Base-by-base conservation (phyloP, 2,113 vertebrate genomes). In the Neomonachus schauinslandi region DNA sequence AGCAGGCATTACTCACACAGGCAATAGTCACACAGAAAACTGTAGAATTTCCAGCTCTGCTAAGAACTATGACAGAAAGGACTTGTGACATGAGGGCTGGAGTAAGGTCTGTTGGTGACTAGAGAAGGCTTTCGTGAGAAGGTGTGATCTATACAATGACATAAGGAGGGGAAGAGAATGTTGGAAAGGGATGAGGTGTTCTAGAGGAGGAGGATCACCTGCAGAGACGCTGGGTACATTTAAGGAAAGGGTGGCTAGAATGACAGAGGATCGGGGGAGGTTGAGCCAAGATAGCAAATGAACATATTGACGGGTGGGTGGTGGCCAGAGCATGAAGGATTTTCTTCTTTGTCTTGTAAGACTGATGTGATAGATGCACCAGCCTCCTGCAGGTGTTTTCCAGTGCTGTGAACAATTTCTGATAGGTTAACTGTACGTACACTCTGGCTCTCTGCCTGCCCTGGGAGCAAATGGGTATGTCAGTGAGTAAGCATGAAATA, bases 351-450 rank as follows among this genome's bases (percentile, higher is more conserved):
- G 1, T 28, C n/a, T 57, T 4, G n/a, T 33, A 1, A 21, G 57
- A 14, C 49, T 3, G 5, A 7, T 2, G 0, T 6, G 15, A 3
- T 3, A 18, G 46, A 14, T 2, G 15, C 8, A 0, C 0, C 18
- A 0, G 14, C 39, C 46, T n/a, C 39, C 51, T 18, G 61, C 5
- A 1, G n/a, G 2, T 6, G 59, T n/a, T 24, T 74, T 19, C 57
- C 36, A 3, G 26, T 2, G 21, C 74, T 3, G n/a, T 0, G 67
- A 46, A 1, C 6, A 3, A 1, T n/a, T 67, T 12, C 76, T 53
- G 69, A 16, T 19, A 5, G 59, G 33, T 21, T 15, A 39, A 10
- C 2, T 11, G 2, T 31, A 1, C 0, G 7, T 16, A 5, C 7
- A 9, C 2, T 7, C 7, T 5, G 2, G 63, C 49, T n/a, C 19